Percentiles rank a stretch among this genome's conserved stretches.
Evolutionary conservation across 1,140 invertebrate species (phyloP).

Genomic region (Drosophila arawakana): DNA sequence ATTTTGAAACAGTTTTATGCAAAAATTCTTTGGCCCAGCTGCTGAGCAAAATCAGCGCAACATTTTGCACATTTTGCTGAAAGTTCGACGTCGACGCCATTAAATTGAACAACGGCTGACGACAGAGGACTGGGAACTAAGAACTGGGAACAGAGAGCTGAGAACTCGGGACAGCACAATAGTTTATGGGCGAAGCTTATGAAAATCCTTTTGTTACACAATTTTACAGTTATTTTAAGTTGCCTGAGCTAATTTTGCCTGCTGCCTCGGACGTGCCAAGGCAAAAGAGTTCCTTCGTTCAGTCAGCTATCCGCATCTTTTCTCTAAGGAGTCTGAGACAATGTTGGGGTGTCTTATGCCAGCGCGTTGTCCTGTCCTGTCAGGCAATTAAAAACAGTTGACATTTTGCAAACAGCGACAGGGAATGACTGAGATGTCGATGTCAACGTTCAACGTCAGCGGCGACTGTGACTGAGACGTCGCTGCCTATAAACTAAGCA

Average conservation of each 20-base stretch:
- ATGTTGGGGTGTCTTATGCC: constrained; percentile 46
- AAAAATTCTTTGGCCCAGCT: constrained; percentile 50
- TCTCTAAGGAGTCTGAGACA: constrained; percentile 30
- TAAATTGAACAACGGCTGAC: constrained; percentile 54
- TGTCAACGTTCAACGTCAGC: constrained; percentile 5
- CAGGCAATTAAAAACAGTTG: constrained; percentile 80
- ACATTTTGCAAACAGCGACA: constrained; percentile 74
- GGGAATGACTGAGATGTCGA: constrained; percentile 3
- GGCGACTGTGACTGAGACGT: constrained; percentile 21
- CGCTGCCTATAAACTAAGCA: constrained; percentile 81
- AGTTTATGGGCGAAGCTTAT: constrained; percentile 78
- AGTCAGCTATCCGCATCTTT: too few relatives aligned
- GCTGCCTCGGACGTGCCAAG: constrained; percentile 66
- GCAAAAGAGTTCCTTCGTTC: constrained; percentile 20
- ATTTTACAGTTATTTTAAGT: constrained; percentile 78
- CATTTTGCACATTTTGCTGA: constrained; percentile 47
- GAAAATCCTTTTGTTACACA: constrained; percentile 82
- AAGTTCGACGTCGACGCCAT: constrained; percentile 65
- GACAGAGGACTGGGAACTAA: neutral
- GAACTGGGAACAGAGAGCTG: neutral
- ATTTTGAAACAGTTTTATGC: constrained; percentile 50
- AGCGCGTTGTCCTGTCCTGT: constrained; percentile 42
- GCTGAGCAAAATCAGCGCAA: constrained; percentile 32
- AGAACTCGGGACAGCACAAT: constrained; percentile 44
- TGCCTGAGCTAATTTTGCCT: constrained; percentile 68